Conservation (phyloP, 2,797 vertebrate species). For the Hipposideros larvatus region DNA sequence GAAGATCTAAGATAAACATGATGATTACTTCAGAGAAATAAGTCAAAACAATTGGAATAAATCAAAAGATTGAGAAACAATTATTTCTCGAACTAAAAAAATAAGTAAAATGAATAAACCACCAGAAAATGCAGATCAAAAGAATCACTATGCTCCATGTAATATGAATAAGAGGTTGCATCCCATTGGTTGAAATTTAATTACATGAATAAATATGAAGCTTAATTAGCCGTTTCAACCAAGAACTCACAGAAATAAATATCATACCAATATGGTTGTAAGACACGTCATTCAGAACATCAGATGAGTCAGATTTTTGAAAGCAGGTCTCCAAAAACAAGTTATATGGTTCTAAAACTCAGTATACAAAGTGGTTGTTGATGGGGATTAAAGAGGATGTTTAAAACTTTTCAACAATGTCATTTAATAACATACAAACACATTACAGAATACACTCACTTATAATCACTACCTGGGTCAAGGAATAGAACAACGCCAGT, state of each 20-base stretch:
- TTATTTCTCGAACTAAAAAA: background rate
- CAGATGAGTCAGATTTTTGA: background rate
- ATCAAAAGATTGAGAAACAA: background rate
- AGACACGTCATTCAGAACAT: background rate
- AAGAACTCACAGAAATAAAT: constrained; percentile 15
- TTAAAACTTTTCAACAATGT: background rate
- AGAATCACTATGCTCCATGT: background rate
- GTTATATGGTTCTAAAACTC: background rate
- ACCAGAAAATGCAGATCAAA: background rate
- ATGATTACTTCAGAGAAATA: background rate
- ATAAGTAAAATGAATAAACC: background rate
- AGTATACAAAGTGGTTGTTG: background rate
- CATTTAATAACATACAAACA: background rate
- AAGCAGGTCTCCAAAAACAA: background rate
- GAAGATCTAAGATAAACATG: background rate
- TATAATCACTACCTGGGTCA: background rate
- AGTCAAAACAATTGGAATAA: background rate
- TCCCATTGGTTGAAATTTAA: background rate
- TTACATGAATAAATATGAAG: constrained; percentile 7
- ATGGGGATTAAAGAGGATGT: background rate
- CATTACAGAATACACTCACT: background rate
- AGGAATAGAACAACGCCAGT: background rate
- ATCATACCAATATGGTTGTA: background rate
- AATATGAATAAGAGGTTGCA: background rate
- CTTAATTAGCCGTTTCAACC: constrained; percentile 14